Evolutionary conservation across 2,113 vertebrate species (phyloP), one percentile per base, ranked within the genome.

Genomic region (Spea multiplicata): DNA sequence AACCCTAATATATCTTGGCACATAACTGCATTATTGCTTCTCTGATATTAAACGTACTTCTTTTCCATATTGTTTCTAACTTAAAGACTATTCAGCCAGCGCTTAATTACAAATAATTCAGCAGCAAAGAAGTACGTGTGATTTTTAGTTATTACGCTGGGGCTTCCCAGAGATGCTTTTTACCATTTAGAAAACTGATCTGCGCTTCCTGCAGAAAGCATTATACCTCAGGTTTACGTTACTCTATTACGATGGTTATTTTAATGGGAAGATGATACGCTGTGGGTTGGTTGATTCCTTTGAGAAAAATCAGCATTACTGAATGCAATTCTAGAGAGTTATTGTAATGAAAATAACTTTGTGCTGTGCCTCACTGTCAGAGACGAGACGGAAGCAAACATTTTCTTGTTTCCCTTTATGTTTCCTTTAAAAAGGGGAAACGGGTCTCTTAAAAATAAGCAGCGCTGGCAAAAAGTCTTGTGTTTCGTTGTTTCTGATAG

Each of bases 81-180:
- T 67, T 67, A 75, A 75, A 75, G 74, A 67, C 64, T 50, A 75
- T 67, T 66, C 64, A 67, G 48, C 49, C 48, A 50, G 64, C 61
- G 14, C 65, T 70, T 69, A 76, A 76, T 76, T 76, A 61, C 75
- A 69, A 76, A 76, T 66, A 76, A 76, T 76, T 76, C 61, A 48
- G 44, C 66, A 12, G 66, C 46, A 66, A 57, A 76, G 75, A 59
- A 30, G 68, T 61, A 76, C 66, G 61, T 76, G 52, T 61, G 66
- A 69, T 76, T 76, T 76, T 69, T 66, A 69, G 69, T 76, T 76
- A 76, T 70, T 44, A 53, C 10, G n/a, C 52, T 1, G 66, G 49
- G 75, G 61, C 66, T 59, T 76, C 75, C 66, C 66, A 76, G 68
- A 76, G 66, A 76, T 30, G 66, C 46, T 5, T 69, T 76, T 59